A percentile compares a stretch with the other conserved stretches of the same genome.
phyloP scores from a whole-genome alignment of 2,888 invertebrate genomes.

The Andrena fulva region DNA sequence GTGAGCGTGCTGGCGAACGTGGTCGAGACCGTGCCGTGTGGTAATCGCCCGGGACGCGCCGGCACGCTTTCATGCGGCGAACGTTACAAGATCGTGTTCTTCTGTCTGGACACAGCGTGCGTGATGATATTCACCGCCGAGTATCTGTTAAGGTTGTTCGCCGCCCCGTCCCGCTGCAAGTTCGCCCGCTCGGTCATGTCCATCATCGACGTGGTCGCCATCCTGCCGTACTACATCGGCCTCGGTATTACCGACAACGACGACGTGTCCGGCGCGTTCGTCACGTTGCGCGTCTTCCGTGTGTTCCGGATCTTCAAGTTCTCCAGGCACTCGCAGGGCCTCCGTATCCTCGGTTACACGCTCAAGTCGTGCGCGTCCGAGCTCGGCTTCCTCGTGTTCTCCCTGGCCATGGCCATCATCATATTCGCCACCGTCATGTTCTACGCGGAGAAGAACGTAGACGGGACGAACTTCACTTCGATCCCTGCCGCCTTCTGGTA shows the following conservation, averaged over 20 bases:
- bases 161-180: constrained; percentile 99
- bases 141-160: constrained; percentile 97
- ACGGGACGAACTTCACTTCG: constrained; percentile 98
- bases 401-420: constrained; percentile 99
- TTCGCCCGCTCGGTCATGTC: constrained; percentile 99
- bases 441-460: constrained; percentile 99
- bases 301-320: constrained; percentile 99
- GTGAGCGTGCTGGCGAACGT: constrained; percentile 99
- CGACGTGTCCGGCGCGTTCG: constrained; percentile 99
- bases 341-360: constrained; percentile 99
- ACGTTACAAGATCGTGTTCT: constrained; percentile 98
- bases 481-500: constrained; percentile 99
- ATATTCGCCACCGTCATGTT: constrained; percentile 99
- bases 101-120: constrained; percentile 99
- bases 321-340: constrained; percentile 99
- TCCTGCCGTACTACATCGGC: constrained; percentile 99
- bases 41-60: constrained; percentile 93
- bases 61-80: constrained; percentile 98
- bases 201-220: constrained; percentile 99
- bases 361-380: constrained; percentile 99
- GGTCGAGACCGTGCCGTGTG: constrained; percentile 98
- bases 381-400: constrained; percentile 99
- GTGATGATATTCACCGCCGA: constrained; percentile 99
- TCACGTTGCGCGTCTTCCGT: constrained; percentile 98
- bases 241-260: constrained; percentile 99